phyloP scores from a whole-genome alignment of 1,140 invertebrate genomes.

The Charaxes varanes region DNA sequence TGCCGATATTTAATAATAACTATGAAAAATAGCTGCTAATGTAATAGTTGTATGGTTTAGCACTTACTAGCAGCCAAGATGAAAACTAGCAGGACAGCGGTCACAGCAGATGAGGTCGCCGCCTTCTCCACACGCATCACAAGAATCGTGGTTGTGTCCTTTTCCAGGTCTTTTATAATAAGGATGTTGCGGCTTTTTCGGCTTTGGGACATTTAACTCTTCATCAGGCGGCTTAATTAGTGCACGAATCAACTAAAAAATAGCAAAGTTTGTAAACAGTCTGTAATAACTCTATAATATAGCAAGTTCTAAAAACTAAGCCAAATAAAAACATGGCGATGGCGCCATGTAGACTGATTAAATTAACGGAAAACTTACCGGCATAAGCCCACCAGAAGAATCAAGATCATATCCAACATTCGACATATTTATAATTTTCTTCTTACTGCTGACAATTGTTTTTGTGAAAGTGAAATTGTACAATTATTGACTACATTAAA shows the following conservation, averaged over 20 bases:
- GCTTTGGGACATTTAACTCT: constrained; percentile 79
- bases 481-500: too few species aligned
- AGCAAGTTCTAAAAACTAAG: too few species aligned
- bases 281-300: too few species aligned
- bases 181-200: constrained; percentile 82
- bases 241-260: constrained; percentile 87
- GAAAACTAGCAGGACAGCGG: constrained; percentile 95
- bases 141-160: constrained; percentile 94
- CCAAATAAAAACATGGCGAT: too few species aligned
- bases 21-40: too few species aligned
- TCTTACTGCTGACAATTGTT: too few species aligned
- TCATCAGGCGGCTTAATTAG: constrained; percentile 89
- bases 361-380: constrained; percentile 39
- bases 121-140: constrained; percentile 93
- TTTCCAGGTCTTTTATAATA: constrained; percentile 90
- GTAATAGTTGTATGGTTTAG: not conserved
- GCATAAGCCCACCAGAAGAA: constrained; percentile 67
- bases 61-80: constrained; percentile 93
- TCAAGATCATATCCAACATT: constrained; percentile 67
- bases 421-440: constrained; percentile 57
- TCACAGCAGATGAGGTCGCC: constrained; percentile 97
- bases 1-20: too few species aligned
- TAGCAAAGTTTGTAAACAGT: too few species aligned
- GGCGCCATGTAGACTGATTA: constrained; percentile 1
- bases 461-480: too few species aligned